Percentiles rank a stretch among this genome's conserved stretches.
phyloP scores from a whole-genome alignment of 2,113 vertebrate species.

The Mustelus asterias region DNA sequence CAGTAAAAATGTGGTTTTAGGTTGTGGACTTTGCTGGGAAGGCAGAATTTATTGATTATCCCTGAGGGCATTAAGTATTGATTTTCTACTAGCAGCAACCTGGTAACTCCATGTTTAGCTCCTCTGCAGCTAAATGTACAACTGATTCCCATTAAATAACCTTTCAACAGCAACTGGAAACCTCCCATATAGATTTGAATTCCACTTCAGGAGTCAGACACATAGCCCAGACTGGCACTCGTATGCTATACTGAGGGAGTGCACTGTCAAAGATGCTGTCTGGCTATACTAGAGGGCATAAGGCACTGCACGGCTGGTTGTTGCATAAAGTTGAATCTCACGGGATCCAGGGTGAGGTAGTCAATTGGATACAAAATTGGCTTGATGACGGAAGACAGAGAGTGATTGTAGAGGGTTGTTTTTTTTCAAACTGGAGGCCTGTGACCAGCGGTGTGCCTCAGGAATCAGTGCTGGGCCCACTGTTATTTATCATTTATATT shows the following conservation, averaged over 20 bases:
- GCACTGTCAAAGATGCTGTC: not conserved
- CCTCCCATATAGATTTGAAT: not conserved
- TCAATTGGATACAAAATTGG: too few species aligned
- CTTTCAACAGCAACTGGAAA: not conserved
- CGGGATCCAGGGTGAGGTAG: too few species aligned
- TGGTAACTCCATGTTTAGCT: not conserved
- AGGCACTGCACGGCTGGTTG: too few species aligned
- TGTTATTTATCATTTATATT: too few species aligned
- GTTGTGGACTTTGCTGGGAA: not conserved
- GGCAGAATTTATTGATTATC: not conserved
- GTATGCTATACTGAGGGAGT: not conserved
- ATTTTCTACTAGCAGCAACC: not conserved
- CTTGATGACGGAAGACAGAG: too few species aligned
- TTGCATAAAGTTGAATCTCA: too few species aligned
- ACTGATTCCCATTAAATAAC: not conserved
- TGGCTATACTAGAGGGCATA: too few species aligned
- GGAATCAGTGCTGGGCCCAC: too few species aligned
- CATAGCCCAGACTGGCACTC: not conserved
- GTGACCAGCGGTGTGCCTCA: too few species aligned
- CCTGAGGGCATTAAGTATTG: not conserved
- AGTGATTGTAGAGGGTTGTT: too few species aligned
- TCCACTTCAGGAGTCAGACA: not conserved
- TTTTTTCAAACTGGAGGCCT: too few species aligned
- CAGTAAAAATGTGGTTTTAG: not conserved
- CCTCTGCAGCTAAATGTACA: not conserved